Evolutionary conservation across 53 echinoderm and acorn worm species (phyloP).

Genomic region (Holothuria leucospilota): DNA sequence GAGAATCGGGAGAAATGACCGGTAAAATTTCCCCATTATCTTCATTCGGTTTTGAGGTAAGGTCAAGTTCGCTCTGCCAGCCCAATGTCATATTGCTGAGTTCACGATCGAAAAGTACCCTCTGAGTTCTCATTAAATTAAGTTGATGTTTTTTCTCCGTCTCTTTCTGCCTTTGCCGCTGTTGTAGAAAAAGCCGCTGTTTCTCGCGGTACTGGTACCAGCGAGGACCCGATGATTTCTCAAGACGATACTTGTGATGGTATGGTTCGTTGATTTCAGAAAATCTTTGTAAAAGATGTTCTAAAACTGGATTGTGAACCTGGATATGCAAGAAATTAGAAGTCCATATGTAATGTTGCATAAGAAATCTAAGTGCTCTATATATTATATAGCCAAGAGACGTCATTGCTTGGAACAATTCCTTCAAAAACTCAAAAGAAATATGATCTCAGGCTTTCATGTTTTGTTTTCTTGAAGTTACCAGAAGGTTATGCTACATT

Average conservation of each 20-base stretch:
- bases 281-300: constrained; percentile 73
- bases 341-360: not conserved
- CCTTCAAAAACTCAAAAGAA: too few relatives aligned
- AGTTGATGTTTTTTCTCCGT: constrained; percentile 57
- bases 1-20: constrained; percentile 33
- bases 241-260: constrained; percentile 54
- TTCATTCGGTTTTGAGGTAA: not conserved
- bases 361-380: too few relatives aligned
- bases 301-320: constrained; percentile 87
- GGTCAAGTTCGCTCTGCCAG: too few relatives aligned
- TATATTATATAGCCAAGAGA: too few relatives aligned
- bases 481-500: too few relatives aligned
- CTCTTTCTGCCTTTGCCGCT: constrained; percentile 75
- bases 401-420: too few relatives aligned
- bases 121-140: constrained; percentile 14
- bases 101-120: not conserved
- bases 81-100: not conserved
- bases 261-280: constrained; percentile 69
- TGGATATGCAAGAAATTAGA: constrained; percentile 10
- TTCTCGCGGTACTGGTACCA: constrained; percentile 89
- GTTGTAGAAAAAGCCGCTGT: constrained; percentile 84
- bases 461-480: too few relatives aligned
- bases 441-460: too few relatives aligned
- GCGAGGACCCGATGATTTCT: constrained; percentile 51
- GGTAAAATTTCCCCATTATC: constrained; percentile 32